Evolutionary conservation across 2,113 vertebrate species (phyloP), one percentile per base, ranked within the genome.

Genomic region (Poeciliopsis retropinna): DNA sequence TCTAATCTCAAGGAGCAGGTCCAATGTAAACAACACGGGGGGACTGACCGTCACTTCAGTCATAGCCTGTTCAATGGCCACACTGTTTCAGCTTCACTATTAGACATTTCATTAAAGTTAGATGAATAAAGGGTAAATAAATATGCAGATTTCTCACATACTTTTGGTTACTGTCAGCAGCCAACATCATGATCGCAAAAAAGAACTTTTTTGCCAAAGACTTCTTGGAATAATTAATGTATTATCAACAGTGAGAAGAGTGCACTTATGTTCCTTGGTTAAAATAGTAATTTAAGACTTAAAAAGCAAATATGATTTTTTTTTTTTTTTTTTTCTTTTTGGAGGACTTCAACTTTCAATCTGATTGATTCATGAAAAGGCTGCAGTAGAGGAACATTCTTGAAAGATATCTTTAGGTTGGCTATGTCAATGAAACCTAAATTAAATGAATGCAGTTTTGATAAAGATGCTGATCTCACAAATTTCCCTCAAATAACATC

Each of bases 31-130:
- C 94, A 94, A 89, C 83, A 84, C 28, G 62, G 87, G 82, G 87
- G 86, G 34, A 92, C 87, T 93, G 87, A 89, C 90, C 88, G 73
- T 92, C 88, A 92, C 93, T 94, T 95, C 92, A 93, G 91, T 94
- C 93, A 88, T 70, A 70, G 73, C 81, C 27, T 7, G 51, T 76
- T 95, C 90, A 95, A 93, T 88, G 88, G 71, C 73, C 1, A 31
- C 89, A 74, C 91, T 95, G 94, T 95, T 84, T 69, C 79, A 66
- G 67, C 78, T 8, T 79, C 68, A 75, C 87, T 84, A 81, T 91
- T 86, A 87, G 90, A 91, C 88, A 85, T 91, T 92, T 93, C 84
- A 86, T 93, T 93, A 90, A 76, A 78, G 85, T 73, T 89, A 81
- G 88, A 87, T 87, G 81, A 93, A 88, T 86, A 90, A 87, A 80